Percentiles rank a stretch among this genome's conserved stretches.
Evolutionary conservation across 2,888 invertebrate genomes (phyloP).

Genomic region (Thera obeliscata): DNA sequence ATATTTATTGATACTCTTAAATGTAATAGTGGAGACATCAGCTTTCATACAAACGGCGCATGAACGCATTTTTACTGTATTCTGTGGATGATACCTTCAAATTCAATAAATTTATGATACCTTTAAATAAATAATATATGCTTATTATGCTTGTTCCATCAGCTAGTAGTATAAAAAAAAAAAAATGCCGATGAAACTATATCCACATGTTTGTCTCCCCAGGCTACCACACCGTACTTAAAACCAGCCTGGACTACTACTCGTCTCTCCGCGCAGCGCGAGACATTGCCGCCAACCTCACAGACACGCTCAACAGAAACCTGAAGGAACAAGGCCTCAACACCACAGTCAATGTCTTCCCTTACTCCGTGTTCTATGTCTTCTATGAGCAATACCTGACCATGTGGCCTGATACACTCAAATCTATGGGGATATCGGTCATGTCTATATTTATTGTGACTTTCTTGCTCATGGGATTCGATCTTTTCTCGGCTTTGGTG

Average conservation of each 20-base stretch:
- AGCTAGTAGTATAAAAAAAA: too few species aligned
- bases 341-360: constrained; percentile 88
- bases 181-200: not conserved
- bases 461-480: constrained; percentile 96
- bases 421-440: constrained; percentile 94
- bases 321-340: constrained; percentile 75
- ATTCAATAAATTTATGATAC: too few species aligned
- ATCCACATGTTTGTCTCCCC: constrained; percentile 3
- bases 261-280: constrained; percentile 93
- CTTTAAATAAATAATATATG: too few species aligned
- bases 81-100: too few species aligned
- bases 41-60: too few species aligned
- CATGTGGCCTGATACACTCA: constrained; percentile 95
- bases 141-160: too few species aligned
- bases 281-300: constrained; percentile 91
- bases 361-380: constrained; percentile 98
- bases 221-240: constrained; percentile 94
- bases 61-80: too few species aligned
- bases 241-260: constrained; percentile 95
- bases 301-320: constrained; percentile 88
- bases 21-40: too few species aligned
- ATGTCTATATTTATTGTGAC: constrained; percentile 97
- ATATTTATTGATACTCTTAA: too few species aligned
- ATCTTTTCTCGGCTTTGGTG: constrained; percentile 85
- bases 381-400: constrained; percentile 99